phyloP scores from a whole-genome alignment of 2,113 vertebrate species.

The Lota lota region DNA sequence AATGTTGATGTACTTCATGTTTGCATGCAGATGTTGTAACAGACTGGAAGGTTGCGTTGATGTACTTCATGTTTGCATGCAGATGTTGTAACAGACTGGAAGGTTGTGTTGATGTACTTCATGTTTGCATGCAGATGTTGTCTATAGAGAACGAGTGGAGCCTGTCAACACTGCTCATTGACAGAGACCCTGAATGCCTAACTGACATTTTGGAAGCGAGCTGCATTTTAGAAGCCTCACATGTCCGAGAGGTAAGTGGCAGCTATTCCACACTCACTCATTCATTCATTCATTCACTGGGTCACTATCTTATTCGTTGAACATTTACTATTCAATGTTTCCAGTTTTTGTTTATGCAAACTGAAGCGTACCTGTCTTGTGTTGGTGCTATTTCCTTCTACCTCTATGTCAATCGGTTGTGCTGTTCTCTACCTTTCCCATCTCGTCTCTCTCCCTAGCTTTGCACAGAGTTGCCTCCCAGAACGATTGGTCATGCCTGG shows the following conservation, averaged over 20 bases:
- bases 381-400: neutral
- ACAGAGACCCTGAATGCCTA: slow-evolving; percentile 70
- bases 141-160: slow-evolving; percentile 68
- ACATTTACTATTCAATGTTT: too few relatives aligned
- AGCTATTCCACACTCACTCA: neutral
- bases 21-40: too few relatives aligned
- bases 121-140: slow-evolving; percentile 61
- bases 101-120: too few relatives aligned
- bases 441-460: slow-evolving; percentile 53
- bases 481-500: slow-evolving; percentile 72
- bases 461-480: slow-evolving; percentile 70
- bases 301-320: too few relatives aligned
- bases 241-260: slow-evolving; percentile 67
- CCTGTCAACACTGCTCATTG: slow-evolving; percentile 37
- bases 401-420: too few relatives aligned
- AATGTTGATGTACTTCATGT: too few relatives aligned
- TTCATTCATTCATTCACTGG: neutral
- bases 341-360: too few relatives aligned
- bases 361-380: neutral
- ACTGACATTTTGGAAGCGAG: slow-evolving; percentile 63
- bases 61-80: too few relatives aligned
- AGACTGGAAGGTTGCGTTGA: too few relatives aligned
- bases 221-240: slow-evolving; percentile 62
- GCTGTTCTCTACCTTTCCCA: neutral
- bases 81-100: too few relatives aligned